Percentiles rank a stretch among this genome's conserved stretches.
Conservation (phyloP, 2,113 vertebrate species). For the Hystrix cristata region DNA sequence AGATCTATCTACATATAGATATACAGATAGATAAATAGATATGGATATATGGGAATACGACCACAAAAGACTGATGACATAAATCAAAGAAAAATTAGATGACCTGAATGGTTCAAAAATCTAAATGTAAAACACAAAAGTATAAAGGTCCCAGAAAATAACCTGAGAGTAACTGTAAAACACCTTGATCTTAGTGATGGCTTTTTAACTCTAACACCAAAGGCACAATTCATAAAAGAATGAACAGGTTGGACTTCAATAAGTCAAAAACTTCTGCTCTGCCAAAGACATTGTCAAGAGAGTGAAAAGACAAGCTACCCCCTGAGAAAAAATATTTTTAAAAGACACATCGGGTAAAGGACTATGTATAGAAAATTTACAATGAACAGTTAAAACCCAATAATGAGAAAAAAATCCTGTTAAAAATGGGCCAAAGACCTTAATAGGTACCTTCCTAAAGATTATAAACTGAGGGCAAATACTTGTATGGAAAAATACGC, state of each 20-base stretch:
- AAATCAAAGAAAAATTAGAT: not conserved
- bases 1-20: too few relatives aligned
- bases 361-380: not conserved
- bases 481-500: not conserved
- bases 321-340: not conserved
- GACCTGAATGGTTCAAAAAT: not conserved
- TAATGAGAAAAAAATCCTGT: not conserved
- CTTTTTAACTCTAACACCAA: too few relatives aligned
- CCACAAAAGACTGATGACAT: not conserved
- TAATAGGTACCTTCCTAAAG: not conserved
- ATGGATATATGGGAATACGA: too few relatives aligned
- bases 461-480: not conserved
- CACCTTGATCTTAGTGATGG: not conserved
- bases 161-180: not conserved
- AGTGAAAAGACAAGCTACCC: not conserved
- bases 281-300: not conserved
- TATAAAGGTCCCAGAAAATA: not conserved
- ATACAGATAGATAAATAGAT: too few relatives aligned
- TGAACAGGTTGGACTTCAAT: too few relatives aligned
- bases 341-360: not conserved
- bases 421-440: not conserved
- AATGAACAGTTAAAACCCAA: not conserved
- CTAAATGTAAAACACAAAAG: not conserved
- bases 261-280: not conserved
- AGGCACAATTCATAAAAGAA: not conserved